Conservation (phyloP, 2,888 invertebrate genomes). For the Uloborus plumipes region DNA sequence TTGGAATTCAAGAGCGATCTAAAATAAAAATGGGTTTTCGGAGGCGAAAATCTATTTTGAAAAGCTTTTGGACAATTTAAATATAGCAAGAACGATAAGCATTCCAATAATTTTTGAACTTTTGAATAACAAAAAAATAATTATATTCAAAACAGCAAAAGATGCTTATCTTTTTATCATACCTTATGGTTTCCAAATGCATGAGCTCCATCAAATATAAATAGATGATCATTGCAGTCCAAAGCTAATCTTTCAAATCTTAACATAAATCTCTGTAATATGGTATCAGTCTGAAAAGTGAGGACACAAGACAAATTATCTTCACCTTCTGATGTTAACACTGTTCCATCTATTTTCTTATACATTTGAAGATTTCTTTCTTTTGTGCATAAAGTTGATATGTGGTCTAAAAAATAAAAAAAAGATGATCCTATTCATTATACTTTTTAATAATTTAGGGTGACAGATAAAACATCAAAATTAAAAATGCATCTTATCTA, state of each 20-base stretch:
- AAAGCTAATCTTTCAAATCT: conserved; percentile 91
- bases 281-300: conserved; percentile 94
- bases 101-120: too few species aligned
- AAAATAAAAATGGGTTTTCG: too few species aligned
- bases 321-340: conserved; percentile 91
- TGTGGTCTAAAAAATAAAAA: conserved; percentile 86
- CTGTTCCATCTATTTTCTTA: conserved; percentile 91
- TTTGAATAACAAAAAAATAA: too few species aligned
- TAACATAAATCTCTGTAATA: conserved; percentile 93
- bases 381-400: conserved; percentile 90
- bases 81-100: too few species aligned
- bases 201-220: conserved; percentile 92
- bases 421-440: too few species aligned
- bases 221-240: conserved; percentile 94
- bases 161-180: conserved; percentile 2
- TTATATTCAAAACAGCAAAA: not conserved
- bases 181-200: conserved; percentile 91
- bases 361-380: conserved; percentile 90
- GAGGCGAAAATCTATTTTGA: too few species aligned
- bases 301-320: conserved; percentile 91
- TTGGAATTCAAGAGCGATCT: too few species aligned
- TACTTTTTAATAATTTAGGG: too few species aligned
- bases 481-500: too few species aligned
- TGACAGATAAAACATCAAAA: too few species aligned
- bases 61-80: too few species aligned